These are phyloP conservation scores for Hippotragus niger DNA, from an alignment of 2,113 vertebrate species.

Conservation along the genomic window DNA sequence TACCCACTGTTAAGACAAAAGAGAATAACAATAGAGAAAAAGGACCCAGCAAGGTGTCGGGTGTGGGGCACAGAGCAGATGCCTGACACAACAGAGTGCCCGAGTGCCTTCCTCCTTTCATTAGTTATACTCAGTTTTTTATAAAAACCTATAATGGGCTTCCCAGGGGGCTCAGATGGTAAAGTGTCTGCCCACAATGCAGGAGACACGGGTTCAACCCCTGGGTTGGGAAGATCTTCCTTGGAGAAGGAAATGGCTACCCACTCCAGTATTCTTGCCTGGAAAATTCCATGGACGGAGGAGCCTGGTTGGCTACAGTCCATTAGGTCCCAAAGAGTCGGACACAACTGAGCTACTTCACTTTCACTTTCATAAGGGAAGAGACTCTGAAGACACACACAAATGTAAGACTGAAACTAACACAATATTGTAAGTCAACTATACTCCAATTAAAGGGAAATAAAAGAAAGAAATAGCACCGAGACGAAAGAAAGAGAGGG, in stretches of 20 bases:
- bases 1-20: rapidly evolving
- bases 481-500: not conserved
- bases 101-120: not conserved
- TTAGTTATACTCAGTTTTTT: not conserved
- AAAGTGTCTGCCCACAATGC: not conserved
- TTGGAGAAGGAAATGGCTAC: not conserved
- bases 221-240: not conserved
- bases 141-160: not conserved
- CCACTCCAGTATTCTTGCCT: not conserved
- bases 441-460: not conserved
- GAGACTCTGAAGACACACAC: not conserved
- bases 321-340: not conserved
- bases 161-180: not conserved
- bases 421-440: not conserved
- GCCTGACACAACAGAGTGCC: not conserved
- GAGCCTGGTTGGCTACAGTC: not conserved
- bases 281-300: not conserved
- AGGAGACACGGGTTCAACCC: rapidly evolving
- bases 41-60: not conserved
- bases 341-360: not conserved
- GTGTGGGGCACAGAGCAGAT: not conserved
- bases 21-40: no score
- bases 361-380: not conserved
- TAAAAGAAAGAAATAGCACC: not conserved
- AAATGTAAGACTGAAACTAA: not conserved